Evolutionary conservation across 2,113 vertebrate genomes (phyloP).

Genomic region (Murina feae): DNA sequence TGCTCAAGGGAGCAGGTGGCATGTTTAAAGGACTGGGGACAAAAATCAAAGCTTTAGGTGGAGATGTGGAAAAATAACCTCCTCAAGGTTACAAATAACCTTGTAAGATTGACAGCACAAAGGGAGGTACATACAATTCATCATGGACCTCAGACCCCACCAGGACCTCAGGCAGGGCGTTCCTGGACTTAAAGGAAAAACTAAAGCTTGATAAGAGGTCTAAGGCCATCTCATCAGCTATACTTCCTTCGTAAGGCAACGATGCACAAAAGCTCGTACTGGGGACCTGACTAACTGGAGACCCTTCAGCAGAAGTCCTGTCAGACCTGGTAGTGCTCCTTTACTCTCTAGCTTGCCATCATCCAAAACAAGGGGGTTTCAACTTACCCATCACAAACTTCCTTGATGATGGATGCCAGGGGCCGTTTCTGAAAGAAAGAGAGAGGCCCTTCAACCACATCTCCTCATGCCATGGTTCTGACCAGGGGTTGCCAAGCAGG

Average conservation of each 20-base stretch:
- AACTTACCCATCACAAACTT: slow-evolving; percentile 97
- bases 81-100: neutral
- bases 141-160: neutral
- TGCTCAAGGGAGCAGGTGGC: neutral
- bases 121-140: fast-evolving
- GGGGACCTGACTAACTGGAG: neutral
- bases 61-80: neutral
- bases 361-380: neutral
- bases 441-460: neutral
- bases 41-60: neutral
- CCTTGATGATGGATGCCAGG: slow-evolving; percentile 94
- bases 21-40: neutral
- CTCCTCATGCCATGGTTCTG: neutral
- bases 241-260: neutral
- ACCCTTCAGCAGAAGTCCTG: neutral
- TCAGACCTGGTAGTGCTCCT: neutral
- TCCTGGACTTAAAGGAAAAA: neutral
- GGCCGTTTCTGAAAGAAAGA: slow-evolving; percentile 91
- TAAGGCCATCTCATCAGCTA: neutral
- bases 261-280: neutral
- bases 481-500: neutral
- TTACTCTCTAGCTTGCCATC: neutral
- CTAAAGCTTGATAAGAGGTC: neutral
- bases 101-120: neutral
- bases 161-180: neutral